Percentiles rank a stretch among this genome's conserved stretches.
Conservation (phyloP, 1,140 invertebrate species). For the Pachyrhynchus sulphureomaculatus region DNA sequence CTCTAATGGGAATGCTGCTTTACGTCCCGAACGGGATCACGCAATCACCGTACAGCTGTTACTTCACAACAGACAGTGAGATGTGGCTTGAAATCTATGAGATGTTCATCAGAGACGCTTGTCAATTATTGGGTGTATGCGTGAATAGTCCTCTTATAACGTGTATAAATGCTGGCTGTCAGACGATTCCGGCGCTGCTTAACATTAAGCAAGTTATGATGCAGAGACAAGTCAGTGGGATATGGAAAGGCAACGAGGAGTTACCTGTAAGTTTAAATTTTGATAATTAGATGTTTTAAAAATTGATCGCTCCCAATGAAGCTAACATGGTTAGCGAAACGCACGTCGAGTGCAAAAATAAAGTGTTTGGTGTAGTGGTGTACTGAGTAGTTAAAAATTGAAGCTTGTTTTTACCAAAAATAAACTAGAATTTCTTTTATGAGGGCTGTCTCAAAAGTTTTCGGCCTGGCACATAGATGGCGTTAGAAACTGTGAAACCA, state of each 20-base stretch:
- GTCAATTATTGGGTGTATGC: conserved; percentile 84
- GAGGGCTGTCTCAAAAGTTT: too few species aligned
- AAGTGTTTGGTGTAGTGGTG: too few species aligned
- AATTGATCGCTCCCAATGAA: too few species aligned
- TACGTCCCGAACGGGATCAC: conserved; percentile 78
- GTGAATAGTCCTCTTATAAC: conserved; percentile 72
- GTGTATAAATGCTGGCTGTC: conserved; percentile 87
- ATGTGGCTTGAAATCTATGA: conserved; percentile 80
- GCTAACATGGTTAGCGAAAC: too few species aligned
- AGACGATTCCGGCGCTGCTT: conserved; percentile 87
- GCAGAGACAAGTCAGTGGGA: conserved; percentile 89
- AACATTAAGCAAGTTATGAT: conserved; percentile 97
- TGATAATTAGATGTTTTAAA: too few species aligned
- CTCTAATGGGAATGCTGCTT: conserved; percentile 84
- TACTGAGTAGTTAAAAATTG: too few species aligned
- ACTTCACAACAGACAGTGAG: conserved; percentile 66
- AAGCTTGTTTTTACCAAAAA: too few species aligned
- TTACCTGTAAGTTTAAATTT: conserved; percentile 79
- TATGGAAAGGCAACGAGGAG: conserved; percentile 95
- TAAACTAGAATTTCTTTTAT: too few species aligned
- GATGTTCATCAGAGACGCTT: conserved; percentile 90
- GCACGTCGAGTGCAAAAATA: too few species aligned
- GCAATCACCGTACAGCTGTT: conserved; percentile 78
- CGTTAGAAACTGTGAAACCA: too few species aligned
- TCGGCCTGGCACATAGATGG: too few species aligned